phyloP scores from a whole-genome alignment of 2,113 vertebrate species.

The Cettia cetti region DNA sequence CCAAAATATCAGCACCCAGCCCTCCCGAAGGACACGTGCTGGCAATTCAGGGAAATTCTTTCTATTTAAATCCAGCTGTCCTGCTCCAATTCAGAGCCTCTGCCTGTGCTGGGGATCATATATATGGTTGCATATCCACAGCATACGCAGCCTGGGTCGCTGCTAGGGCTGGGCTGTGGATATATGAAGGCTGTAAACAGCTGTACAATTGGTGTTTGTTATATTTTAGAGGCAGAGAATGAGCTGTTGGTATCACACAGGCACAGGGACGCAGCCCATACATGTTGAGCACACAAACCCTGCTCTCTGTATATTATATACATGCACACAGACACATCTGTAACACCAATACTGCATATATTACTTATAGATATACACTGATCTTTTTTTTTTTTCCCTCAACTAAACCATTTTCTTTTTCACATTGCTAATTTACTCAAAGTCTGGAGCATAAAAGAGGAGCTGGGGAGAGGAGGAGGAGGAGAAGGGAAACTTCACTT shows the following conservation, averaged over 20 bases:
- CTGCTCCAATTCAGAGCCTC: not conserved
- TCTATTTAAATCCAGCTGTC: not conserved
- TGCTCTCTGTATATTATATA: not conserved
- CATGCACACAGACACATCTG: not conserved
- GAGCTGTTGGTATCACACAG: not conserved
- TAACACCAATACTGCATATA: not conserved
- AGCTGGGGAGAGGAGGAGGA: not conserved
- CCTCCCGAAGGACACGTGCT: accelerated
- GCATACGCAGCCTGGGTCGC: not conserved
- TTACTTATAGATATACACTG: not conserved
- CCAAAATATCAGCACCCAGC: accelerated
- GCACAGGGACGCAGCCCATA: not conserved
- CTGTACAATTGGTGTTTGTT: not conserved
- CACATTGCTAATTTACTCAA: constrained; percentile 7
- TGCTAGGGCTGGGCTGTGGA: not conserved
- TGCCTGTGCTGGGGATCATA: accelerated
- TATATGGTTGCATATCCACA: not conserved
- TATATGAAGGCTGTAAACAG: constrained; percentile 30
- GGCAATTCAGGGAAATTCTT: not conserved
- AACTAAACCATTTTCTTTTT: not conserved
- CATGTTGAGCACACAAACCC: not conserved
- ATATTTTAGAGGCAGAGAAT: not conserved
- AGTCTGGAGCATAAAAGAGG: not conserved
- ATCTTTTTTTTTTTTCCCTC: not conserved
- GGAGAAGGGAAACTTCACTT: constrained; percentile 26